Conservation (phyloP, 2,797 vertebrate genomes). For the Nasua narica region DNA sequence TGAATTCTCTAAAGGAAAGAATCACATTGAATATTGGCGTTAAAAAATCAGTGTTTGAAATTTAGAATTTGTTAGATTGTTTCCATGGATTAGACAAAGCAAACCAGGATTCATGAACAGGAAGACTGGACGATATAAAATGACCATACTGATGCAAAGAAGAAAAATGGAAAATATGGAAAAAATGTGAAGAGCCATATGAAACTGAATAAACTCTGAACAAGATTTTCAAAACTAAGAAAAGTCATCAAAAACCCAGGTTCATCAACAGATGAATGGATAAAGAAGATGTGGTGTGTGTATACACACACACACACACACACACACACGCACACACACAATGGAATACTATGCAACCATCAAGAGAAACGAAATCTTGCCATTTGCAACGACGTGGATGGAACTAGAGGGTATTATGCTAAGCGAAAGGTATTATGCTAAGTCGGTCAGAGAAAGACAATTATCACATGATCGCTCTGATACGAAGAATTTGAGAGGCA, state of each 20-base stretch:
- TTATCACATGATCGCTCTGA: too few relatives aligned
- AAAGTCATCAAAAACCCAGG: background rate
- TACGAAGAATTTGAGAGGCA: too few relatives aligned
- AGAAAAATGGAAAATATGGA: background rate
- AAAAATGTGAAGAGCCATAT: background rate
- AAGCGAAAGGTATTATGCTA: too few relatives aligned
- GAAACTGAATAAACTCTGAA: background rate
- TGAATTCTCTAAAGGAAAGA: background rate
- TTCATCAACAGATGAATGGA: too few relatives aligned
- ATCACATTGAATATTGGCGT: background rate
- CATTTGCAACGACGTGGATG: too few relatives aligned
- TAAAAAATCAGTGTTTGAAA: background rate
- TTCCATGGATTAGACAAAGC: background rate
- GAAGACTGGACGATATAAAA: background rate
- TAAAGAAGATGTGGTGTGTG: too few relatives aligned
- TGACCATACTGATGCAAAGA: background rate
- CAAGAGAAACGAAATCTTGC: too few relatives aligned
- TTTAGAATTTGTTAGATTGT: background rate
- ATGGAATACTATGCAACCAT: too few relatives aligned
- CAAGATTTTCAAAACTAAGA: background rate
- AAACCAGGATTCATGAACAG: background rate
- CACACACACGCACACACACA: too few relatives aligned
- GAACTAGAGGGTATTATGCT: too few relatives aligned
- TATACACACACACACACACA: too few relatives aligned
- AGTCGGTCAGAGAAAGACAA: too few relatives aligned